Evolutionary conservation across 2,113 vertebrate genomes (phyloP).

Genomic region (Alouatta palliata): DNA sequence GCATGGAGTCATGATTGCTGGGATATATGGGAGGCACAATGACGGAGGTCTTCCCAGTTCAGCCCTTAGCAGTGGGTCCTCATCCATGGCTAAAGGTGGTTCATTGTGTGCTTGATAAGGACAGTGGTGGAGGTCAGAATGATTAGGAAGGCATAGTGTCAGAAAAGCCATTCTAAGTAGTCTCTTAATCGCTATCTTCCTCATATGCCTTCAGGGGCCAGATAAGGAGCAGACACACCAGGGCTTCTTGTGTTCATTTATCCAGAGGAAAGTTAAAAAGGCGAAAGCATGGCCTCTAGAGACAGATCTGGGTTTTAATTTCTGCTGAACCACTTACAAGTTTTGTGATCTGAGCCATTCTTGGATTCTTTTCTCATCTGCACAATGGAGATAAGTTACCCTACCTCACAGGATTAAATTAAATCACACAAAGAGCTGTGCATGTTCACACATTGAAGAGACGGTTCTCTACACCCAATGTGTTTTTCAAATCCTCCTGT

Average conservation of each 20-base stretch:
- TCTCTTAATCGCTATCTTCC: too few relatives aligned
- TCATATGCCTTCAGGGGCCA: not conserved
- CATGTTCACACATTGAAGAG: too few relatives aligned
- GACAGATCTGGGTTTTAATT: not conserved
- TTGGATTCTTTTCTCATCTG: too few relatives aligned
- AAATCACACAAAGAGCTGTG: not conserved
- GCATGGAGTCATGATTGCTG: not conserved
- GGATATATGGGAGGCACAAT: not conserved
- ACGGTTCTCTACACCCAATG: not conserved
- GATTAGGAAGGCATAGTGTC: not conserved
- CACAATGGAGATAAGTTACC: not conserved
- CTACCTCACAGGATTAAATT: not conserved
- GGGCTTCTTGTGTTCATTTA: not conserved
- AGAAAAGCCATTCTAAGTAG: not conserved
- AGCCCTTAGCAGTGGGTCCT: not conserved
- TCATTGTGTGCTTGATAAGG: not conserved
- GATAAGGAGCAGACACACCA: not conserved
- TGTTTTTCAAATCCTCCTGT: not conserved
- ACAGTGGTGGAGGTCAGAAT: not conserved
- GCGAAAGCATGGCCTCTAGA: not conserved
- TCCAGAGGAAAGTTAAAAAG: not conserved
- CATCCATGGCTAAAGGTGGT: not conserved
- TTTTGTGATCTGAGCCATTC: not conserved
- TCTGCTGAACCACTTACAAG: rapidly evolving
- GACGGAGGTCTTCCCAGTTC: not conserved